Evolutionary conservation across 2,888 invertebrate species (phyloP), one percentile per base, ranked within the genome.

Genomic region (Brassicogethes aeneus): DNA sequence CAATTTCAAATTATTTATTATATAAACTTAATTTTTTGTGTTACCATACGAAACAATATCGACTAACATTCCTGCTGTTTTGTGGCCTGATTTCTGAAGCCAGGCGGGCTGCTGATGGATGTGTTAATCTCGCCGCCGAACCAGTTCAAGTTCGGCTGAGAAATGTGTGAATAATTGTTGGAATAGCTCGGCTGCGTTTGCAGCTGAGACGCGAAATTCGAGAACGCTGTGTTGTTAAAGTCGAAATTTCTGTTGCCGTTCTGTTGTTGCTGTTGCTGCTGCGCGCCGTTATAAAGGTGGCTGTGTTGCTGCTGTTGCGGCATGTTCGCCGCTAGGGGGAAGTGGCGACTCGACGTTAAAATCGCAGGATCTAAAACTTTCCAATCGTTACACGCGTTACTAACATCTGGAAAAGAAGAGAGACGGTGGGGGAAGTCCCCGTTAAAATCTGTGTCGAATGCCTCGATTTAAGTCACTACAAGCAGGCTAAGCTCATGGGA

Each of bases 361-460:
- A 94, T 93, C 52, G 93, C 93, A 44, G 94, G 92, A 74, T 95
- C 94, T 75, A 93, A 79, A 52, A 87, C 80, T 56, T 90, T 87
- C 90, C 91, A 91, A 70, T 91, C 90, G 54, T 82, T 73, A 69
- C 76, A 80, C 59, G 74, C 73, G 51, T 70, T 73, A 51, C 69
- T 68, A 59, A 71, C 70, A 60, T 69, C 75, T 75, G 55, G 15
- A 52, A 52, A 43, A 43, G 35, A 37, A 35, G 31, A 44, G 45
- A n/a, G n/a, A n/a, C n/a, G n/a, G n/a, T n/a, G n/a, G n/a, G n/a
- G n/a, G n/a, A n/a, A n/a, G n/a, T n/a, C n/a, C n/a, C n/a, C n/a
- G n/a, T n/a, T n/a, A n/a, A n/a, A n/a, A n/a, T n/a, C n/a, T n/a
- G n/a, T n/a, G n/a, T n/a, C n/a, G n/a, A n/a, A n/a, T n/a, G n/a